Percentiles rank a stretch among this genome's conserved stretches.
Evolutionary conservation across 2,888 invertebrate species (phyloP).

Genomic region (Pediacus dermestoides): DNA sequence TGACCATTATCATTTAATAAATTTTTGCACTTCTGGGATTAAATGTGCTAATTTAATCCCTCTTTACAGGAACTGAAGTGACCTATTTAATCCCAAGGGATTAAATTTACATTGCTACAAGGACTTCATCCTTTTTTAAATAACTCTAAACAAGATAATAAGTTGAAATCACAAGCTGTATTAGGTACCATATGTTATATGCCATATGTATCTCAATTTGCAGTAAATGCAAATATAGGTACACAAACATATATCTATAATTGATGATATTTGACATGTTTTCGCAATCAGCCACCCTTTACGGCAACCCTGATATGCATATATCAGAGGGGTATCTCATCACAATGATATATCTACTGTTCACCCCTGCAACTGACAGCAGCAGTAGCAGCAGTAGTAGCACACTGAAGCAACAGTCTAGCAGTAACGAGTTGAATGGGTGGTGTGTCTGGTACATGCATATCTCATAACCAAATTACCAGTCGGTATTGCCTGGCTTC

Average conservation of each 20-base stretch:
- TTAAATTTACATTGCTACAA: too few species aligned
- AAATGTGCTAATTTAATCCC: too few species aligned
- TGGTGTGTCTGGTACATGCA: conserved; percentile 2
- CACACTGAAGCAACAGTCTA: conserved; percentile 9
- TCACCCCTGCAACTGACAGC: conserved; percentile 22
- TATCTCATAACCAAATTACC: conserved; percentile 9
- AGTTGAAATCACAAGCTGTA: too few species aligned
- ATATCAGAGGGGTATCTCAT: conserved; percentile 16
- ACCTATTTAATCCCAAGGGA: too few species aligned
- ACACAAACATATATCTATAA: conserved; percentile 12
- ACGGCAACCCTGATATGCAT: conserved; percentile 20
- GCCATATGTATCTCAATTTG: too few species aligned
- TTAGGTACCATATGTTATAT: too few species aligned
- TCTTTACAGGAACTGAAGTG: too few species aligned
- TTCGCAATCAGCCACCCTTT: conserved; percentile 25
- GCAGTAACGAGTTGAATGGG: conserved; percentile 1
- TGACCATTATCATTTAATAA: too few species aligned
- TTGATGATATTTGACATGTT: conserved; percentile 25
- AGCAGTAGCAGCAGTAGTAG: conserved; percentile 10
- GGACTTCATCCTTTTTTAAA: too few species aligned
- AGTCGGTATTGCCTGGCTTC: conserved; percentile 1
- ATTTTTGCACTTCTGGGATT: too few species aligned
- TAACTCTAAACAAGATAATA: too few species aligned
- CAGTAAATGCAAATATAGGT: not conserved
- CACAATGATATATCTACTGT: conserved; percentile 21